Evolutionary conservation across 92 coral and sea anemone species (phyloP), one percentile per base, ranked within the genome.

Genomic region (Desmophyllum pertusum): DNA sequence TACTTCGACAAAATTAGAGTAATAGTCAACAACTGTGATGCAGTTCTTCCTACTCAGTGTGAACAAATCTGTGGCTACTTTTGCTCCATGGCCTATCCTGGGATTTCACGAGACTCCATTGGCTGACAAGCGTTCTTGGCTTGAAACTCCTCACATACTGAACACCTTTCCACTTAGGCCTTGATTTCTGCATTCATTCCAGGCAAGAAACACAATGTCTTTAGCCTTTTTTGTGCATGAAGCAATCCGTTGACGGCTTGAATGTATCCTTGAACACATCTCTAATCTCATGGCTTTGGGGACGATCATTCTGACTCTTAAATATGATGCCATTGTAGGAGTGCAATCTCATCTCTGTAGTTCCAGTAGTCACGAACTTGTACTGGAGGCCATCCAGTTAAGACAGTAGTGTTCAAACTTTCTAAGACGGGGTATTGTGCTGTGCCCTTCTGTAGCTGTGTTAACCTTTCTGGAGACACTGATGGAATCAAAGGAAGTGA

Each of bases 181-280:
- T 87, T 85, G 19, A 87, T 83, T 33, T 87, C 91, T 33, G 75
- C 52, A 79, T 63, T 80, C 91, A 90, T 90, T 67, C 73, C 83
- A 3, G 79, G 86, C 86, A 84, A 80, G 81, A 81, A n/a, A 87
- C 8, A 89, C 70, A n/a, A 86, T 38, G 35, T 85, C 86, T 75
- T 55, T 73, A 11, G 86, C 92, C 77, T 88, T 83, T 29, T 79
- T n/a, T 39, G 50, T 37, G 50, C 88, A 66, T 41, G 73, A 74
- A 8, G 82, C 87, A 50, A 72, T 41, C 77, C 88, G 85, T 74
- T 69, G 86, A 39, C 87, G 91, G 77, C 88, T 81, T 21, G 82
- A 90, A 51, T 90, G 88, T 25, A 74, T 75, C 38, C 75, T 73
- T 23, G 71, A 78, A 30, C 79, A 75, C 79, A 82, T 75, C 30